A percentile compares a stretch with the other conserved stretches of the same genome.
Conservation (phyloP, 2,797 vertebrate species). For the Amblyopsis hoosieri region DNA sequence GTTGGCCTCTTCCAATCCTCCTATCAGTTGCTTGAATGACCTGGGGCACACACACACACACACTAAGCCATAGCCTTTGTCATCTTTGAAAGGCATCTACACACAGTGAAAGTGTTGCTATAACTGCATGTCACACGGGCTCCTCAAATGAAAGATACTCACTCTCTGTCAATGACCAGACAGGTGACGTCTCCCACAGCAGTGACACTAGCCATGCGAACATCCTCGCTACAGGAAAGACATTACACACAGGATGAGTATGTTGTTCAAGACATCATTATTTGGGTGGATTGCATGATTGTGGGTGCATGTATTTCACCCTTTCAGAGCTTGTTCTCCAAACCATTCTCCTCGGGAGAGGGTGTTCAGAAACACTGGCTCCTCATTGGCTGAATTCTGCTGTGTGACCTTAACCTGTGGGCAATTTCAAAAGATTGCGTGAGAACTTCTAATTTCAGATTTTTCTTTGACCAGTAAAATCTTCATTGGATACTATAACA, state of each 20-base stretch:
- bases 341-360: slow-evolving; percentile 77
- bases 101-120: background rate
- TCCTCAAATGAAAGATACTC: slow-evolving; percentile 53
- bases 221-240: slow-evolving; percentile 81
- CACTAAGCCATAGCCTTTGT: background rate
- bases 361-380: slow-evolving; percentile 56
- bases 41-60: slow-evolving; percentile 24
- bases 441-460: background rate
- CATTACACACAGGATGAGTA: background rate
- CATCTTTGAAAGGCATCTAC: too few species aligned
- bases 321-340: slow-evolving; percentile 78
- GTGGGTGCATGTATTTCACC: slow-evolving; percentile 50
- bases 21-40: slow-evolving; percentile 75
- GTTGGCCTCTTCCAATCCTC: slow-evolving; percentile 64
- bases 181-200: slow-evolving; percentile 90
- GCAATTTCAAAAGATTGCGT: background rate
- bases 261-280: background rate
- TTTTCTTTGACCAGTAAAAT: too few species aligned
- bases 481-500: too few species aligned
- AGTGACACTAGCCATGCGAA: slow-evolving; percentile 90
- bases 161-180: slow-evolving; percentile 95
- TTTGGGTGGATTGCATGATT: background rate
- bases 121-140: background rate
- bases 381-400: slow-evolving; percentile 52
- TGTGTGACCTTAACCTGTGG: slow-evolving; percentile 72